Evolutionary conservation across 2,888 invertebrate species (phyloP).

Genomic region (Podabrus alpinus): DNA sequence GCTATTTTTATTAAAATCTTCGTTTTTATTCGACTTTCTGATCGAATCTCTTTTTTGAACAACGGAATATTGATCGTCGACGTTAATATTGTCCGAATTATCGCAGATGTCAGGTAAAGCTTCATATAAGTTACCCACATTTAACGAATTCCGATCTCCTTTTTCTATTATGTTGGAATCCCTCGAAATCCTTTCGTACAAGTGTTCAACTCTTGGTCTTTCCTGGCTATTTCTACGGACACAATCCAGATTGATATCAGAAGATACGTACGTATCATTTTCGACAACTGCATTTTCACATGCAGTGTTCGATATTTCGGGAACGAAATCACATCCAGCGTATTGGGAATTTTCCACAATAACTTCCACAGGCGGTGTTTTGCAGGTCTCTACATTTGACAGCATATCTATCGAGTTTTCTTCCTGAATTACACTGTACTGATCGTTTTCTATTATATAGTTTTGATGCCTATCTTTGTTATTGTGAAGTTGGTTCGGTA

Average conservation of each 20-base stretch:
- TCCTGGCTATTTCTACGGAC: slow-evolving; percentile 36
- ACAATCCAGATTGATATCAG: slow-evolving; percentile 3
- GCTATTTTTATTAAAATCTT: slow-evolving; percentile 27
- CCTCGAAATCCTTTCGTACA: slow-evolving; percentile 30
- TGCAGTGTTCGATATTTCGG: not conserved
- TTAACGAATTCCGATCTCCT: not conserved
- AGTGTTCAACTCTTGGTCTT: slow-evolving; percentile 6
- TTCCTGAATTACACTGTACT: slow-evolving; percentile 33
- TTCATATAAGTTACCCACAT: slow-evolving; percentile 11
- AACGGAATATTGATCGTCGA: slow-evolving; percentile 5
- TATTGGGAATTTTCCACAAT: not conserved
- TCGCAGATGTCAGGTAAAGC: slow-evolving; percentile 1
- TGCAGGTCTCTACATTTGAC: not conserved
- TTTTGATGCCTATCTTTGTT: slow-evolving; percentile 5
- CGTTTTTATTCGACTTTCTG: slow-evolving; percentile 6
- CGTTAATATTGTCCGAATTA: not conserved
- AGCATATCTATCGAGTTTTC: slow-evolving; percentile 12
- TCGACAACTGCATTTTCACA: slow-evolving; percentile 10
- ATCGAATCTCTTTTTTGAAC: slow-evolving; percentile 1
- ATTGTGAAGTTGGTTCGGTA: not conserved
- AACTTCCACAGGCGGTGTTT: not conserved
- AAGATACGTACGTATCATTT: slow-evolving; percentile 8
- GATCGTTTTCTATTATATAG: slow-evolving; percentile 37
- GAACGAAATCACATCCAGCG: not conserved
- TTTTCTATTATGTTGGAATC: slow-evolving; percentile 11